Evolutionary conservation across 2,797 vertebrate genomes (phyloP), one percentile per base, ranked within the genome.

Genomic region (Poeciliopsis infans): DNA sequence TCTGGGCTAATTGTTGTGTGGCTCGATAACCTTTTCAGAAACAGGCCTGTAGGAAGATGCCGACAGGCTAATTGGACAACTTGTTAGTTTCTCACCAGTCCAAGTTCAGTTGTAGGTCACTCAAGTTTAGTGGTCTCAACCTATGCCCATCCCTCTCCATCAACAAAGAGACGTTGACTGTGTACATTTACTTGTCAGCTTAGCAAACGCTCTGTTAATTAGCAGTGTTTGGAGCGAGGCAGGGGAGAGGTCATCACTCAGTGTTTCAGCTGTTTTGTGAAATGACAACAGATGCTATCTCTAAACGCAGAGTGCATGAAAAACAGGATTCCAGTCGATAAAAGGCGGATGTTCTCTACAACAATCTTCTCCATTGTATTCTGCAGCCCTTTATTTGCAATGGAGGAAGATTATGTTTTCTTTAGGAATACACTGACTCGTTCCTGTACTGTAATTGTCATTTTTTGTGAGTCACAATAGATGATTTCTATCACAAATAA

Each of bases 131-230:
- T 78, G 85, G 82, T 89, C 87, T 83, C 88, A 92, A 74, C 12
- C 12, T 31, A 10, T 31, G 79, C 73, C 75, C 76, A 18, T 51
- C 78, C 64, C 41, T 46, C 23, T 2, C 43, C 66, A 77, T 73
- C 82, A 79, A 78, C 84, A 72, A 74, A 69, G 76, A 86, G 82
- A 92, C 87, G 94, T 85, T 89, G 79, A 90, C 89, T 43, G 87
- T 81, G 57, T 87, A 89, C 89, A 90, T 94, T 93, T 85, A 93
- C 90, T 91, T 96, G 94, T 96, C 95, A 94, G 92, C 88, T 95
- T 91, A 94, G 79, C 76, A 78, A 86, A 79, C 33, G 74, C 89
- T 89, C 76, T 59, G 91, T 87, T 86, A 88, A 93, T 95, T 94
- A 94, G 91, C 83, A 55, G 69, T 80, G 76, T 71, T 59, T 73